phyloP scores from a whole-genome alignment of 2,888 invertebrate genomes.

The Epinotia bilunana region DNA sequence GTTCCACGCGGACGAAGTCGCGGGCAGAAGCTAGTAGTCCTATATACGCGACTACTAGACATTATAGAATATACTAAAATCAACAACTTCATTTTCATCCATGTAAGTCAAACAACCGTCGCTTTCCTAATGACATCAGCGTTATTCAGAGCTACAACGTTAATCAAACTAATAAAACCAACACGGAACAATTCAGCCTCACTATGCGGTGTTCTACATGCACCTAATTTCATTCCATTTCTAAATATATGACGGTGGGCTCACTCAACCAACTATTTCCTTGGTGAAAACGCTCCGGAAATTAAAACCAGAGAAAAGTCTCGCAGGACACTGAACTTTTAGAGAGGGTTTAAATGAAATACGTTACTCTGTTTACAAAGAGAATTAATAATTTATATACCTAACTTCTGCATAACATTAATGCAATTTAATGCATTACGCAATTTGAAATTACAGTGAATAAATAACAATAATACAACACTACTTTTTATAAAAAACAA shows the following conservation, averaged over 20 bases:
- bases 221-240: conserved; percentile 40
- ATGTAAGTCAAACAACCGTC: neutral
- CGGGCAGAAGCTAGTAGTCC: no score
- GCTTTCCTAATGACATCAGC: neutral
- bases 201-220: conserved; percentile 1
- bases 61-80: neutral
- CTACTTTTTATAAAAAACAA: no score
- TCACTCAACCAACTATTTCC: conserved; percentile 76
- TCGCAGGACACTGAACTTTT: conserved; percentile 70
- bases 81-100: neutral
- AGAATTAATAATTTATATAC: neutral
- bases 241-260: conserved; percentile 41
- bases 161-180: conserved; percentile 19
- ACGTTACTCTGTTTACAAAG: conserved; percentile 43
- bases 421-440: neutral
- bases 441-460: no score
- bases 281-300: conserved; percentile 75
- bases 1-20: no score
- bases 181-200: conserved; percentile 16
- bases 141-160: neutral
- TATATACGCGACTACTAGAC: no score
- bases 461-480: no score
- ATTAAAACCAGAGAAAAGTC: conserved; percentile 80
- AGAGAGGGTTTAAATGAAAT: conserved; percentile 42
- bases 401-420: no score